A percentile compares a stretch with the other conserved stretches of the same genome.
These are phyloP conservation scores for Cheilosia grossa DNA, from an alignment of 2,888 invertebrate genomes.

Conservation along the genomic window DNA sequence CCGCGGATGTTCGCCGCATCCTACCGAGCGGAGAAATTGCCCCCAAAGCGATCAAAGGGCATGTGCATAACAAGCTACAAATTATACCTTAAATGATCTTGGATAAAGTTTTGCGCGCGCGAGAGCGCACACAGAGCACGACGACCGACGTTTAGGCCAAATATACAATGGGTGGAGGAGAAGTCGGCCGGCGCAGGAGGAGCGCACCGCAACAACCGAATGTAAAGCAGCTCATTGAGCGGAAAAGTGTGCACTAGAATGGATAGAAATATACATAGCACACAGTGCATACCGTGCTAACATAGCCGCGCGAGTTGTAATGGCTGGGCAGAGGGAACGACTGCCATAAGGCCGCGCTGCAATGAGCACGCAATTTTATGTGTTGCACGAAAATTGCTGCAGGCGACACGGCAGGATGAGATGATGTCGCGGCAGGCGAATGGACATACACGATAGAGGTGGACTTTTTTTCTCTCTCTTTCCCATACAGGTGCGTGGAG, in stretches of 20 bases:
- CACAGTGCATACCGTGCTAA: conserved; percentile 41
- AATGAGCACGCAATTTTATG: conserved; percentile 70
- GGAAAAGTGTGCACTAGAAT: conserved; percentile 20
- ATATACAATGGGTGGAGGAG: conserved; percentile 17
- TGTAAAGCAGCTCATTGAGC: conserved; percentile 13
- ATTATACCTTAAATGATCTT: conserved; percentile 76
- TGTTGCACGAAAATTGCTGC: conserved; percentile 59
- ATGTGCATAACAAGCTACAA: conserved; percentile 77
- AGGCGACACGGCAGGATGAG: conserved; percentile 38
- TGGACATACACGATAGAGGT: conserved; percentile 65
- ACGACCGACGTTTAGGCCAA: conserved; percentile 47
- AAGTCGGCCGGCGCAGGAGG: background rate
- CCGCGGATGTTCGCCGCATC: background rate
- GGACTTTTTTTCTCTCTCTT: conserved; percentile 43
- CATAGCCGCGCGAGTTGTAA: conserved; percentile 36
- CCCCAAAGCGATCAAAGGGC: conserved; percentile 75
- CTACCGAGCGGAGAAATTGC: conserved; percentile 51
- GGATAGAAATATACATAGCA: conserved; percentile 24
- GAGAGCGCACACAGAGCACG: conserved; percentile 48
- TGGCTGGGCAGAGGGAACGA: conserved; percentile 37
- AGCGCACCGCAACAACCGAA: conserved; percentile 18
- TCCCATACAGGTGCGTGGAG: conserved; percentile 20
- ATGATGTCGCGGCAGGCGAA: conserved; percentile 26
- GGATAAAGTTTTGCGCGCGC: conserved; percentile 72
- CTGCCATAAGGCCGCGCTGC: conserved; percentile 56